phyloP scores from a whole-genome alignment of 35 echinoderm and acorn worm species.

The Chiridota heheva region DNA sequence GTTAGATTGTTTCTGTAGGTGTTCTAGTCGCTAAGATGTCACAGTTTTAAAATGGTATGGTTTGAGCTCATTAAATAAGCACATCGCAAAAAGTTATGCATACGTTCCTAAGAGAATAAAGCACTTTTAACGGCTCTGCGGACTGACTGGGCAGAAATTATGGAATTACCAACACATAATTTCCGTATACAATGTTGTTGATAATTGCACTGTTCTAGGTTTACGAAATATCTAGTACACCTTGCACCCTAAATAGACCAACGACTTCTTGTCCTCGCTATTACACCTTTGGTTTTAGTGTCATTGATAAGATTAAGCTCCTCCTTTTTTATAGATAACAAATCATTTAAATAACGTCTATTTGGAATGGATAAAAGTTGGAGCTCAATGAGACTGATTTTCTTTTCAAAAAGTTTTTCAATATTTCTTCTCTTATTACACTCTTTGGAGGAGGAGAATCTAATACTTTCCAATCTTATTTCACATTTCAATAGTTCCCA shows the following conservation, averaged over 20 bases:
- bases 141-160: background rate
- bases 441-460: background rate
- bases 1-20: no score
- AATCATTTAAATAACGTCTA: background rate
- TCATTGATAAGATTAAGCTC: background rate
- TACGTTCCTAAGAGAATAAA: no score
- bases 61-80: no score
- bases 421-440: background rate
- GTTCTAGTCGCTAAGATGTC: no score
- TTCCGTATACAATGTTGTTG: constrained; percentile 8
- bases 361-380: constrained; percentile 12
- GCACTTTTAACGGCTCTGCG: no score
- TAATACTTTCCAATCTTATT: background rate
- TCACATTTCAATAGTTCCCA: constrained; percentile 11
- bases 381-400: background rate
- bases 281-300: constrained; percentile 13
- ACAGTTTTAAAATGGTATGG: no score
- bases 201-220: constrained; percentile 15
- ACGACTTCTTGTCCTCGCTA: constrained; percentile 3
- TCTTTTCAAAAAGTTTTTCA: constrained; percentile 1
- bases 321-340: background rate
- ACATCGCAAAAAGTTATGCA: no score
- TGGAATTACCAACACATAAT: constrained; percentile 5
- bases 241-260: background rate
- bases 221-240: background rate